phyloP scores from a whole-genome alignment of 1,140 invertebrate genomes.

The Drosophila orosa region DNA sequence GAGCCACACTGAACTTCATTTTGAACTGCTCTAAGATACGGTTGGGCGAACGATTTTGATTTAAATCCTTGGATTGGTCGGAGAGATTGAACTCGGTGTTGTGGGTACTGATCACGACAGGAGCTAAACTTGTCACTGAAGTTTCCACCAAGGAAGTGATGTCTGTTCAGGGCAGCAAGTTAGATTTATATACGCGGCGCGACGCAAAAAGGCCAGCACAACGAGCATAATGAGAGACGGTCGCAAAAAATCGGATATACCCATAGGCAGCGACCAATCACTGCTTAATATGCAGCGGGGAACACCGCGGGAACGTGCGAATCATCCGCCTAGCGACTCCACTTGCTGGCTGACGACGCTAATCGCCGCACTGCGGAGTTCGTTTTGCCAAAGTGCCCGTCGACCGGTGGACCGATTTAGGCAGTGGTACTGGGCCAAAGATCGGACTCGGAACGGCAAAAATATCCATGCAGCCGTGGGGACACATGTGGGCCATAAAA shows the following conservation, averaged over 20 bases:
- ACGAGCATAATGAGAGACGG: conserved; percentile 73
- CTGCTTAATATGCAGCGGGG: conserved; percentile 66
- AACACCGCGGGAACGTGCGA: conserved; percentile 64
- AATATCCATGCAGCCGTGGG: conserved; percentile 15
- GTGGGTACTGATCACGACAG: conserved; percentile 77
- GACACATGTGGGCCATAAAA: conserved; percentile 70
- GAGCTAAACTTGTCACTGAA: conserved; percentile 84
- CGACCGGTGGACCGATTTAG: conserved; percentile 4
- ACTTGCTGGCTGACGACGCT: conserved; percentile 10
- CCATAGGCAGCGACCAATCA: conserved; percentile 51
- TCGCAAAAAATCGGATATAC: conserved; percentile 74
- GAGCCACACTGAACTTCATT: conserved; percentile 77
- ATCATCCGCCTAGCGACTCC: conserved; percentile 51
- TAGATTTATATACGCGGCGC: conserved; percentile 83
- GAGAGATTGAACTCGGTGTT: conserved; percentile 3
- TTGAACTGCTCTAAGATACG: conserved; percentile 22
- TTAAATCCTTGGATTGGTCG: conserved; percentile 15
- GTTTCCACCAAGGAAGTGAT: conserved; percentile 84
- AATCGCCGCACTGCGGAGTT: conserved; percentile 27
- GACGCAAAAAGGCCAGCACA: conserved; percentile 57
- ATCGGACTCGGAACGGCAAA: conserved; percentile 20
- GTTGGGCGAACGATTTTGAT: conserved; percentile 1
- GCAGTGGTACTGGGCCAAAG: conserved; percentile 21
- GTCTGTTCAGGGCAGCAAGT: conserved; percentile 70
- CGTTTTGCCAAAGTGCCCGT: conserved; percentile 41